Base-by-base conservation (phyloP, 2,113 vertebrate genomes). In the Bubo blakistoni region DNA sequence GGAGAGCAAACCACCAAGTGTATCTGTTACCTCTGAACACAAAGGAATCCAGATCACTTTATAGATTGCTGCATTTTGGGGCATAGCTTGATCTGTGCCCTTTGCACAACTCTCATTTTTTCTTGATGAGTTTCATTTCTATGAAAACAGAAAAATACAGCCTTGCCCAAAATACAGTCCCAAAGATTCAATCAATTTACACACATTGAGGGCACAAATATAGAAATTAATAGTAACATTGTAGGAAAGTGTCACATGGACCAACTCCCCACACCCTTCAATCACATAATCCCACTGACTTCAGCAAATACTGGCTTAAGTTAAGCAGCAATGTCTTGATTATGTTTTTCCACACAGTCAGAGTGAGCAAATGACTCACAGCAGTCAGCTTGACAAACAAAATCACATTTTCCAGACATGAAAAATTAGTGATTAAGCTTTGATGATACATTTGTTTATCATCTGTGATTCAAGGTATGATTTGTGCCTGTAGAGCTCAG, bases 381-480 rank as follows among this genome's bases (percentile, higher is more conserved):
- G 40, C 73, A 81, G 27, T 77, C 58, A 77, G 34, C 38, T 13
- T 94, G 52, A 86, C 61, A 94, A 96, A 90, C 19, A 82, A 89
- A 84, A 89, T 85, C 87, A 82, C 5, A 0, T 97, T 96, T 92
- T 85, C 29, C 30, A 81, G 69, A 76, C 65, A 94, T 1, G 3
- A 91, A 87, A 69, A 81, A 90, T 89, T 94, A 89, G 44, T 69
- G 66, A 91, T 92, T 89, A 85, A 76, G 46, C 34, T 90, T 59
- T 79, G 61, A 66, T 89, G 87, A 91, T 57, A 51, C 36, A 72
- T 85, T 87, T 89, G 73, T 91, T 91, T 84, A 42, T 79, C 40
- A 79, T 54, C 52, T 87, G 52, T 67, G 36, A 85, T 58, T 76
- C 77, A 82, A 92, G 81, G 78, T 79, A 47, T 65, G 16, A 30